Base-by-base conservation (phyloP, 2,113 vertebrate genomes). In the Ciconia stormi region DNA sequence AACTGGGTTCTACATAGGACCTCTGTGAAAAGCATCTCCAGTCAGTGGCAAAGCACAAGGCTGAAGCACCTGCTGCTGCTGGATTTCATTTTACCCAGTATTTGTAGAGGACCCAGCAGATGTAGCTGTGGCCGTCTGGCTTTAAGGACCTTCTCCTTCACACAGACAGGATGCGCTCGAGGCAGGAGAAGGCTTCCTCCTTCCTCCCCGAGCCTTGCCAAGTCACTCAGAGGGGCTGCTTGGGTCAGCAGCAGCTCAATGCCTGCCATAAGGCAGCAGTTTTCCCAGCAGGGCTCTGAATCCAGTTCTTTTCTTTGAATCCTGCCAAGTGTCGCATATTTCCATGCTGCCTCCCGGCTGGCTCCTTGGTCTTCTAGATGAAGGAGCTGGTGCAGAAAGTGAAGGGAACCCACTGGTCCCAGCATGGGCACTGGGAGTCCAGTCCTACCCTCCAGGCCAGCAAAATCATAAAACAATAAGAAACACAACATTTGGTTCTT, bases 91-190 rank as follows among this genome's bases (percentile, higher is more conserved):
- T 47, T 9, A 47, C 15, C n/a, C 78, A 20, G 7, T 47, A 20
- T 29, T 73, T 73, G 36, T 17, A 42, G 62, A 87, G 69, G 4
- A 52, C 27, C 11, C 25, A 79, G 46, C 13, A 85, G 29, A 65
- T 4, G 36, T 47, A 89, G 67, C 56, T 44, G 34, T 8, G 34
- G 38, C 32, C 4, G 1, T 42, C 38, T 62, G 47, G 46, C 76
- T 47, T 29, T 18, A 63, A 34, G 58, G 52, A 36, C 72, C 42
- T 87, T 25, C 52, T 74, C 50, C 40, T 53, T 83, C 56, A 29
- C 17, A 67, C 20, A n/a, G 27, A 25, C 5, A 40, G 47, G 36
- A 72, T 21, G 9, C 0, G 0, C 18, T 73, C 2, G 1, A 65
- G 40, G 73, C 44, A 46, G 34, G 36, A 76, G 40, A 17, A 69